A percentile compares a stretch with the other conserved stretches of the same genome.
These are phyloP conservation scores for Chionoecetes opilio DNA, from an alignment of 1,140 invertebrate species.

Conservation along the genomic window DNA sequence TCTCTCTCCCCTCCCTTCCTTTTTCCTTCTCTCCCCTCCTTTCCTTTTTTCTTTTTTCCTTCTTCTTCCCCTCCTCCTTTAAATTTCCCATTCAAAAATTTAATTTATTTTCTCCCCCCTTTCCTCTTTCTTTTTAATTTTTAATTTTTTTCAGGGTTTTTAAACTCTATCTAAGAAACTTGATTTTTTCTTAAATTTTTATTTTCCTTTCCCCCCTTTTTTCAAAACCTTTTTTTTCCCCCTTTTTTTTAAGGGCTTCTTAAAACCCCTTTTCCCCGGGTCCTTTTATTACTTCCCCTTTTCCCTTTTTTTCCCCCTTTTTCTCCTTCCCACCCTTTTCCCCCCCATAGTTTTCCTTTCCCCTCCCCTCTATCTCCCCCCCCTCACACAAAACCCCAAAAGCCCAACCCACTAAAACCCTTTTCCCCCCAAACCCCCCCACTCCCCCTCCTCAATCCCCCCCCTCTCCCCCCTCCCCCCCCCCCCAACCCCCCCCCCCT, in stretches of 20 bases:
- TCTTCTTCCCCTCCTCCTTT: background rate
- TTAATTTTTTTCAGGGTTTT: background rate
- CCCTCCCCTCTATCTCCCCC: background rate
- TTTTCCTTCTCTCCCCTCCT: background rate
- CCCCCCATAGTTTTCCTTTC: background rate
- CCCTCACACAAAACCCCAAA: no score
- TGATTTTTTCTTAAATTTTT: background rate
- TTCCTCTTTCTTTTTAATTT: background rate
- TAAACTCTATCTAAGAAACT: no score
- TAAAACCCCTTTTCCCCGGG: background rate
- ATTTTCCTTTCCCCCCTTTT: background rate
- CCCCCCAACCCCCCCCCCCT: no score
- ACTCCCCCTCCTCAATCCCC: background rate
- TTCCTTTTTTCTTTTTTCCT: background rate
- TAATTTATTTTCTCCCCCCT: background rate
- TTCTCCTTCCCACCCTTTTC: background rate
- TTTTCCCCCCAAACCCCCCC: background rate
- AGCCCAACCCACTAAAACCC: no score
- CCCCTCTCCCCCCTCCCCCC: background rate
- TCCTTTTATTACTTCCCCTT: no score
- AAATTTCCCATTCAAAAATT: background rate
- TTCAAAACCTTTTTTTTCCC: background rate
- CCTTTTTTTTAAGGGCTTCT: no score
- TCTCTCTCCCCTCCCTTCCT: background rate
- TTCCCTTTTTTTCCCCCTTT: background rate